Percentiles rank a stretch among this genome's conserved stretches.
Evolutionary conservation across 2,113 vertebrate genomes (phyloP).

Genomic region (Psittacara wagleri): DNA sequence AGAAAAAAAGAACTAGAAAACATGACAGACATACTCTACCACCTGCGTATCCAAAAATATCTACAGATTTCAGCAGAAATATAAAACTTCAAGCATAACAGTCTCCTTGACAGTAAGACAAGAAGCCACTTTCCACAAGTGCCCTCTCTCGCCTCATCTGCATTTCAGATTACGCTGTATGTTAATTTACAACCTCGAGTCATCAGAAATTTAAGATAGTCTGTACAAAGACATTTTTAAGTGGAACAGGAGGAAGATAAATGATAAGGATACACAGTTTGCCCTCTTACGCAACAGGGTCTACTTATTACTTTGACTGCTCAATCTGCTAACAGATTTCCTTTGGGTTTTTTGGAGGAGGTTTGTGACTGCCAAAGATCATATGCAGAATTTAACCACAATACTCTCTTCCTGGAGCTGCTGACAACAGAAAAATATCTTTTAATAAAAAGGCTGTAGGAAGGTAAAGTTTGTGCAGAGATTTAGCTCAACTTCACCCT

Average conservation of each 20-base stretch:
- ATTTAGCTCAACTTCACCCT: neutral
- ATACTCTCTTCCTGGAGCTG: neutral
- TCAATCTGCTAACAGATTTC: neutral
- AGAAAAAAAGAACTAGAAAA: neutral
- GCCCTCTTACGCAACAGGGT: neutral
- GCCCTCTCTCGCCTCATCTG: slow-evolving; percentile 57
- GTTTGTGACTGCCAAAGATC: neutral
- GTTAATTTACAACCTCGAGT: slow-evolving; percentile 38
- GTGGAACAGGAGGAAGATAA: neutral
- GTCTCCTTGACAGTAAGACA: slow-evolving; percentile 60
- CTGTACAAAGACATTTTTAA: neutral
- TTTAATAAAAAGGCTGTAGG: neutral
- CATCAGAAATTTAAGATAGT: slow-evolving; percentile 15
- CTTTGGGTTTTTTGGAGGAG: neutral
- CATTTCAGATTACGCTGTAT: slow-evolving; percentile 28
- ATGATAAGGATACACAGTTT: neutral
- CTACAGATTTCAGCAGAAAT: slow-evolving; percentile 32
- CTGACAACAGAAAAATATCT: neutral
- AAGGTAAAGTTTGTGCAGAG: neutral
- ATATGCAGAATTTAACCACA: neutral
- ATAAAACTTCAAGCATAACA: slow-evolving; percentile 33
- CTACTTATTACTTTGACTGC: neutral
- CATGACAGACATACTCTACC: slow-evolving; percentile 10
- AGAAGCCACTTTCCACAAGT: slow-evolving; percentile 62
- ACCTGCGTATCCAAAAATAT: slow-evolving; percentile 63